Evolutionary conservation across 1,140 invertebrate species (phyloP), one percentile per base, ranked within the genome.

Genomic region (Heliothis subflexa): DNA sequence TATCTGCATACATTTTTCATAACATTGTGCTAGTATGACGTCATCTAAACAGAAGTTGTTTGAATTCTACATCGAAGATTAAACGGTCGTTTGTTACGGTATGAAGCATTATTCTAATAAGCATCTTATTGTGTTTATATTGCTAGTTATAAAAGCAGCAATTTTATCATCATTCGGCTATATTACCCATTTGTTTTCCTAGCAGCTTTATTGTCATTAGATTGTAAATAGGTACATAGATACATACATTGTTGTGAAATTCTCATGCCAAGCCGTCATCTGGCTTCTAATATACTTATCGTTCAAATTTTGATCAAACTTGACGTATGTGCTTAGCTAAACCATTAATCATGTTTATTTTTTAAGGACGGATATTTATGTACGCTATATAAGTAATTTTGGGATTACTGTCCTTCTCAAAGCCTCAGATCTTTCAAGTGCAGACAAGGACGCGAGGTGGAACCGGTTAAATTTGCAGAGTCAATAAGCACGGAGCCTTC

Each of bases 331-430:
- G 47, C 47, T 47, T 40, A 66, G 40, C 16, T 66, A 18, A 40
- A 47, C 47, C 62, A 66, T 66, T 16, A 66, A 73, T 76, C 66
- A 68, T 73, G 61, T 73, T 76, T 71, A 71, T 50, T 66, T 73
- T 71, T 64, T 49, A 61, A 78, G 73, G 78, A 76, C 79, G 75
- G 81, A 80, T 74, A 49, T 68, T 64, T 49, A 74, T 59, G 33
- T 52, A 28, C 70, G 55, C 33, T 40, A 45, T 33, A 11, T n/a
- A 66, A 13, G n/a, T 61, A 70, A 12, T 45, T 76, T 47, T 52
- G 73, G n/a, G 28, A 64, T 10, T 28, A 14, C 52, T 49, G 21
- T 14, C 45, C 47, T 70, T 50, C 21, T 50, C 18, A 25, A 54
- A 49, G 10, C 16, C 7, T n/a, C 57, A 47, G 11, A 25, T 33